phyloP scores from a whole-genome alignment of 2,888 invertebrate genomes.

The Ceramica pisi region DNA sequence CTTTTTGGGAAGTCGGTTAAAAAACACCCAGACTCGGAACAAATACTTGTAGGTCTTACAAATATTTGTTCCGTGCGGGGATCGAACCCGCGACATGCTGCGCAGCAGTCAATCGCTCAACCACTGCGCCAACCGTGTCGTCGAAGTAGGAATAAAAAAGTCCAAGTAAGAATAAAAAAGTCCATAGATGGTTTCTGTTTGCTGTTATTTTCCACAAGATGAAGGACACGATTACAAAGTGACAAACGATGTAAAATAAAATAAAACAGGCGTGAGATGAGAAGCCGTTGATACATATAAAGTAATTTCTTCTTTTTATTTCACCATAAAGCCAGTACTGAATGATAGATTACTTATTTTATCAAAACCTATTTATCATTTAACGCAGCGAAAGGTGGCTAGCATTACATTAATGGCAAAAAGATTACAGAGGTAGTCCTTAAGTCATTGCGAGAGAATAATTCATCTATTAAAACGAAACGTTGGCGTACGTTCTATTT shows the following conservation, averaged over 20 bases:
- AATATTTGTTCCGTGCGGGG: too few species aligned
- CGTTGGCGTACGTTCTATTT: slow-evolving; percentile 23
- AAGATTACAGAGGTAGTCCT: neutral
- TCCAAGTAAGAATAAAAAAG: neutral
- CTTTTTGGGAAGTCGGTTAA: too few species aligned
- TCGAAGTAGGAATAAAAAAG: neutral
- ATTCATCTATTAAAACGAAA: slow-evolving; percentile 22
- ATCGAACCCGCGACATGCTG: too few species aligned
- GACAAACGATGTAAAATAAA: neutral
- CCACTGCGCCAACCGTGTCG: too few species aligned
- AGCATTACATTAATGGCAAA: slow-evolving; percentile 23
- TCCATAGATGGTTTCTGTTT: neutral
- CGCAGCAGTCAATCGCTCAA: too few species aligned
- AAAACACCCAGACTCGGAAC: too few species aligned
- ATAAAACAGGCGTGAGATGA: neutral
- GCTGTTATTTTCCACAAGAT: neutral
- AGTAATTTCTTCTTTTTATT: slow-evolving; percentile 30
- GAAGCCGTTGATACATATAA: slow-evolving; percentile 10
- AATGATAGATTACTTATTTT: slow-evolving; percentile 38
- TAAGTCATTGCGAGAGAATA: slow-evolving; percentile 29
- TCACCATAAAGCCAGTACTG: slow-evolving; percentile 12
- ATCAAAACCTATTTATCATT: slow-evolving; percentile 45
- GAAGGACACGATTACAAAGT: neutral
- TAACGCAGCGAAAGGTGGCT: slow-evolving; percentile 4
- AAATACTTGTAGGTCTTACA: too few species aligned